Evolutionary conservation across 2,888 invertebrate species (phyloP).

Genomic region (Tetragonisca angustula): DNA sequence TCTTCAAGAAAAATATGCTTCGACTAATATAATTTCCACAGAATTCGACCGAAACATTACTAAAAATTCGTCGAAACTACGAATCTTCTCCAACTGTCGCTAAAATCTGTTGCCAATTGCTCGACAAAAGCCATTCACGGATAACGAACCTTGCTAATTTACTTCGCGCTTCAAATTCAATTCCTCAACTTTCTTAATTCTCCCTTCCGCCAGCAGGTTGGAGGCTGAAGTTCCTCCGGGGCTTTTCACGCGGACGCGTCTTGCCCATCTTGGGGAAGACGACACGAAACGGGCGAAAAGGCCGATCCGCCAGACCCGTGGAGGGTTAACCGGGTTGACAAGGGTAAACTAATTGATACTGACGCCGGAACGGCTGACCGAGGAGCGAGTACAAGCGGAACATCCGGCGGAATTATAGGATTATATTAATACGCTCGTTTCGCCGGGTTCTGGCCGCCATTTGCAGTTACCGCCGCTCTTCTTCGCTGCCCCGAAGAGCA

Average conservation of each 20-base stretch:
- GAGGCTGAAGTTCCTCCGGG: not conserved
- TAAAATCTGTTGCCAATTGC: not conserved
- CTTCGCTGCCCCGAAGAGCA: not conserved
- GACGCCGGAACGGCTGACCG: conserved; percentile 53
- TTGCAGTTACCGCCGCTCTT: conserved; percentile 6
- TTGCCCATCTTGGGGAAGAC: not conserved
- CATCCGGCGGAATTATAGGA: conserved; percentile 57
- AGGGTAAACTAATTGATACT: conserved; percentile 65
- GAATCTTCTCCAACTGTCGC: not conserved
- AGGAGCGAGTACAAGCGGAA: conserved; percentile 42
- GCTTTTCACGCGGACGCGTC: conserved; percentile 9
- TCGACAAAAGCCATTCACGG: not conserved
- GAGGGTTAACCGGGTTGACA: conserved; percentile 54
- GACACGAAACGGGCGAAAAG: conserved; percentile 27
- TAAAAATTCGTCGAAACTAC: not conserved
- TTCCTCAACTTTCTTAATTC: conserved; percentile 23
- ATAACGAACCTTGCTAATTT: conserved; percentile 8
- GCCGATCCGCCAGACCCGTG: conserved; percentile 8
- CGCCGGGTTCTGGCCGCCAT: conserved; percentile 2
- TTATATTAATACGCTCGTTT: conserved; percentile 56
- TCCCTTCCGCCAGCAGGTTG: not conserved
- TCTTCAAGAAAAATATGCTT: too few species aligned
- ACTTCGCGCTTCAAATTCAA: conserved; percentile 25
- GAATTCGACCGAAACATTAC: too few species aligned
- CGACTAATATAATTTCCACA: too few species aligned